phyloP scores from a whole-genome alignment of 2,113 vertebrate species.

The Prochilodus magdalenae region DNA sequence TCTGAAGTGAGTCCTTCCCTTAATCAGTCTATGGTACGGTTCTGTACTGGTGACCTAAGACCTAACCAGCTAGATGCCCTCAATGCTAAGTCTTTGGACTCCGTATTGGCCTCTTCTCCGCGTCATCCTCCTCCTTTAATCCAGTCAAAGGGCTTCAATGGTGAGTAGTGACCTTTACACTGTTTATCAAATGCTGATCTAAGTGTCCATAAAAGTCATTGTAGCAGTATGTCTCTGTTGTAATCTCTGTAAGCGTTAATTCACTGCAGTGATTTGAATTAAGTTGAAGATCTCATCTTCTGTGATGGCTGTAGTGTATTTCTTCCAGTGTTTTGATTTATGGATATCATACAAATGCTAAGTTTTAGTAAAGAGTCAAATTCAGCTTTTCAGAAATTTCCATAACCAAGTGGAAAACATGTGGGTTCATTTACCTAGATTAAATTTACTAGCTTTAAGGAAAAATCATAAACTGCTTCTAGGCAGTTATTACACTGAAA shows the following conservation, averaged over 20 bases:
- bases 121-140: constrained; percentile 63
- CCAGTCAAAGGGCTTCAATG: constrained; percentile 81
- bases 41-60: constrained; percentile 79
- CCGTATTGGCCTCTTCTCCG: constrained; percentile 72
- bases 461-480: too few species aligned
- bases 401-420: too few species aligned
- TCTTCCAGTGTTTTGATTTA: neutral
- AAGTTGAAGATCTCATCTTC: neutral
- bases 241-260: neutral
- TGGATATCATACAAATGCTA: too few species aligned
- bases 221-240: neutral
- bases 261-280: neutral
- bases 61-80: constrained; percentile 66
- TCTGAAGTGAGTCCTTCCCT: constrained; percentile 80
- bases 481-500: too few species aligned
- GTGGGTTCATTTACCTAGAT: too few species aligned
- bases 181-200: neutral
- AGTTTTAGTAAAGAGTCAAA: too few species aligned
- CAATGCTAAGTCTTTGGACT: constrained; percentile 78
- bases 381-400: too few species aligned
- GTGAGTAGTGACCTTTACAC: constrained; percentile 66
- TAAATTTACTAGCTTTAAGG: too few species aligned
- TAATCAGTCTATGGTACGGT: constrained; percentile 80
- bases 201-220: neutral
- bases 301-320: neutral